phyloP scores from a whole-genome alignment of 2,888 invertebrate species.

The Neoscelio sp. region DNA sequence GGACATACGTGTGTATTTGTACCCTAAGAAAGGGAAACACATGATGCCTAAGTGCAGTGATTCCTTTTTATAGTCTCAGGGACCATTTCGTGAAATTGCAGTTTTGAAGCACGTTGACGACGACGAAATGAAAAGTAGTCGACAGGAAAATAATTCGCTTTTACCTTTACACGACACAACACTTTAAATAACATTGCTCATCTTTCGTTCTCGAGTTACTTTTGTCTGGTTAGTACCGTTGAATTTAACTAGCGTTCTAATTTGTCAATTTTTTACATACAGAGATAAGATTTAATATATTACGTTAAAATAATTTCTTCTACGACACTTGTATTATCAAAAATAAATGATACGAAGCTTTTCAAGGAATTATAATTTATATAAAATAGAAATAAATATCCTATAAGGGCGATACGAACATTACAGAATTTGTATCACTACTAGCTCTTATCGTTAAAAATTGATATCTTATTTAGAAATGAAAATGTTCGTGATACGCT shows the following conservation, averaged over 20 bases:
- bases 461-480: conserved; percentile 5
- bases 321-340: conserved; percentile 8
- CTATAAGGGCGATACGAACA: background rate
- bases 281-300: conserved; percentile 63
- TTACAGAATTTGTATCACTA: background rate
- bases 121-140: conserved; percentile 6
- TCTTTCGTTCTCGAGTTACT: conserved; percentile 8
- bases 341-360: conserved; percentile 25
- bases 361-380: too few relatives aligned
- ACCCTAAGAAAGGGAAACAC: conserved; percentile 31
- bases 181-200: conserved; percentile 10
- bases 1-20: conserved; percentile 65
- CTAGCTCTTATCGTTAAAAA: background rate
- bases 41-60: conserved; percentile 41
- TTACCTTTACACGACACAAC: conserved; percentile 7
- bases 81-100: conserved; percentile 31
- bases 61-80: conserved; percentile 24
- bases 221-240: conserved; percentile 60
- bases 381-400: background rate
- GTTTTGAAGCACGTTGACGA: conserved; percentile 16
- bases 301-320: conserved; percentile 13
- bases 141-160: conserved; percentile 39
- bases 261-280: conserved; percentile 44
- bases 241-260: conserved; percentile 54
- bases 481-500: conserved; percentile 5